Percentiles rank a stretch among this genome's conserved stretches.
Evolutionary conservation across 2,888 invertebrate genomes (phyloP).

Genomic region (Chrysomela aeneicollis): DNA sequence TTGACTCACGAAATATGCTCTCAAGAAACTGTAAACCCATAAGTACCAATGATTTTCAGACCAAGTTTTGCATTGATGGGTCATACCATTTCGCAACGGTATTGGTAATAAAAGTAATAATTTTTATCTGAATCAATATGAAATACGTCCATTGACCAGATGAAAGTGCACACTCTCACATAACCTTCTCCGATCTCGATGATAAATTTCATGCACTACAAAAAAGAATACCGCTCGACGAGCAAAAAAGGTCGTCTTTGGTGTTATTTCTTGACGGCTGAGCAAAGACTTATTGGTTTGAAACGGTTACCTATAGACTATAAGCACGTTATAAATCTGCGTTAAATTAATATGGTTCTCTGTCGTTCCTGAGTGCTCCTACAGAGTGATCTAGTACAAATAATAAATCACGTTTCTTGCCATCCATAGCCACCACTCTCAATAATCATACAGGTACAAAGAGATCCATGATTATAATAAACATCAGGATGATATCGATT

Average conservation of each 20-base stretch:
- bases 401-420: no score
- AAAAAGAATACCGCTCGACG: not conserved
- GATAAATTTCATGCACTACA: not conserved
- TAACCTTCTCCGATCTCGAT: not conserved
- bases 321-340: constrained; percentile 42
- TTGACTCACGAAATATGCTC: no score
- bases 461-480: no score
- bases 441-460: no score
- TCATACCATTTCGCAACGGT: not conserved
- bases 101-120: not conserved
- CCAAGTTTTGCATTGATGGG: not conserved
- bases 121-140: no score
- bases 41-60: no score
- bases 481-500: no score
- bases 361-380: constrained; percentile 23
- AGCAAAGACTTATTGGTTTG: constrained; percentile 15
- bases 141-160: no score
- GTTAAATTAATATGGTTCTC: constrained; percentile 41
- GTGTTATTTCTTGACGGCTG: constrained; percentile 10
- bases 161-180: not conserved
- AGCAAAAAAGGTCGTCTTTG: constrained; percentile 1
- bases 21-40: no score
- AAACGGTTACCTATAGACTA: constrained; percentile 31
- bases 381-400: constrained; percentile 31
- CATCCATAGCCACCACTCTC: no score